Percentiles rank a stretch among this genome's conserved stretches.
Evolutionary conservation across 2,113 vertebrate genomes (phyloP).

Genomic region (Pagrus major): DNA sequence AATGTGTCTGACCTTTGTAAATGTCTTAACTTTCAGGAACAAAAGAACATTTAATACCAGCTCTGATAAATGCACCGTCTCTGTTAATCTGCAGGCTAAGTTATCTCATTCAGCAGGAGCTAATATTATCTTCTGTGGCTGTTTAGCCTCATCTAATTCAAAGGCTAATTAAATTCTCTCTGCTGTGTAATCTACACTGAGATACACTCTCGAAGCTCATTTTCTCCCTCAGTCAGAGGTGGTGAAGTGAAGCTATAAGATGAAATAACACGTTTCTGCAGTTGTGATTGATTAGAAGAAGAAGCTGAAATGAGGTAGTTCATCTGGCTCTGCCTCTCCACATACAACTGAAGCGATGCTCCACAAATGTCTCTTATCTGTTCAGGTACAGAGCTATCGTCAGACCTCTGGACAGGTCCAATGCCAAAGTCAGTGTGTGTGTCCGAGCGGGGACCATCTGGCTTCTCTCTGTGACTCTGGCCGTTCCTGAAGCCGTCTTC

Average conservation of each 20-base stretch:
- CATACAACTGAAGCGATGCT: not conserved
- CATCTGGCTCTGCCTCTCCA: too few relatives aligned
- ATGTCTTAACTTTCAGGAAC: not conserved
- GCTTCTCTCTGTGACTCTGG: conserved; percentile 92
- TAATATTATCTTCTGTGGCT: not conserved
- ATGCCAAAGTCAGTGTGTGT: conserved; percentile 84
- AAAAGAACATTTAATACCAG: not conserved
- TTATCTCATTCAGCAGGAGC: not conserved
- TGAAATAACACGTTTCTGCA: not conserved
- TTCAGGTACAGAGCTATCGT: conserved; percentile 96
- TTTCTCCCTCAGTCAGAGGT: not conserved
- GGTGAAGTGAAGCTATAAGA: not conserved
- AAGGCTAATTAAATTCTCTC: conserved; percentile 8
- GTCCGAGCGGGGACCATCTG: conserved; percentile 90
- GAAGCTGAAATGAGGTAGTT: not conserved
- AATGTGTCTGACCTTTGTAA: not conserved
- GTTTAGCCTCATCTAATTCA: not conserved
- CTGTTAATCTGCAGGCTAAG: not conserved
- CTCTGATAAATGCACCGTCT: not conserved
- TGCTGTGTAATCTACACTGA: not conserved
- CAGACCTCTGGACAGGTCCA: conserved; percentile 91
- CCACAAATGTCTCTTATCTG: not conserved
- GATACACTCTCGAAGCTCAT: not conserved
- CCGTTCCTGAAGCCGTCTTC: conserved; percentile 94
- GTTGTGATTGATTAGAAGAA: not conserved